Conservation (phyloP, 92 coral and sea anemone genomes). For the Siderastrea radians region DNA sequence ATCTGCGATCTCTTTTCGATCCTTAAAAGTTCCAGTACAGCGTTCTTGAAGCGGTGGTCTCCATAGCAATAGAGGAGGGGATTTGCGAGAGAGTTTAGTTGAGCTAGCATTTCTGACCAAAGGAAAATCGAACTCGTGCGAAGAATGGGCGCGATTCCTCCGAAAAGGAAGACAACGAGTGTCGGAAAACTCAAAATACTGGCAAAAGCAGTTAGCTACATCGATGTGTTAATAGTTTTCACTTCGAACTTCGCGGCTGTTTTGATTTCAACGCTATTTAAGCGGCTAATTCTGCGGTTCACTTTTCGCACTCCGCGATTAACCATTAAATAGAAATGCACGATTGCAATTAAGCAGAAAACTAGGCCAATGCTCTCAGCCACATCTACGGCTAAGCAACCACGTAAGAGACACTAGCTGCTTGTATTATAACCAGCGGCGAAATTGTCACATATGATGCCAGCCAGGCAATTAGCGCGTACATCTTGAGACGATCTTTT, state of each 20-base stretch:
- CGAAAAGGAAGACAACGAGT: not conserved
- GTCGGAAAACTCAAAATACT: not conserved
- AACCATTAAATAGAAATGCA: not conserved
- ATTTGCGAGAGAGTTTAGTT: constrained; percentile 7
- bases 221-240: not conserved
- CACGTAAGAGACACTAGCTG: not conserved
- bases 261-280: not conserved
- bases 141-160: not conserved
- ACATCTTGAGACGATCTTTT: not conserved
- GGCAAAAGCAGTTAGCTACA: not conserved
- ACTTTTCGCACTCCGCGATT: not conserved
- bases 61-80: constrained; percentile 5
- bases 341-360: not conserved
- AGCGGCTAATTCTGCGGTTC: not conserved
- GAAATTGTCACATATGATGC: too few species aligned
- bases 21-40: not conserved
- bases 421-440: too few species aligned
- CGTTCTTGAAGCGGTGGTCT: not conserved
- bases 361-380: too few species aligned
- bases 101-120: not conserved
- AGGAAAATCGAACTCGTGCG: not conserved
- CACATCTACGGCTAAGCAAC: not conserved
- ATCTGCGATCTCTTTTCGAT: not conserved
- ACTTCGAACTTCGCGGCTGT: not conserved
- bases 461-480: not conserved